phyloP scores from a whole-genome alignment of 2,113 vertebrate species.

The Cettia cetti region DNA sequence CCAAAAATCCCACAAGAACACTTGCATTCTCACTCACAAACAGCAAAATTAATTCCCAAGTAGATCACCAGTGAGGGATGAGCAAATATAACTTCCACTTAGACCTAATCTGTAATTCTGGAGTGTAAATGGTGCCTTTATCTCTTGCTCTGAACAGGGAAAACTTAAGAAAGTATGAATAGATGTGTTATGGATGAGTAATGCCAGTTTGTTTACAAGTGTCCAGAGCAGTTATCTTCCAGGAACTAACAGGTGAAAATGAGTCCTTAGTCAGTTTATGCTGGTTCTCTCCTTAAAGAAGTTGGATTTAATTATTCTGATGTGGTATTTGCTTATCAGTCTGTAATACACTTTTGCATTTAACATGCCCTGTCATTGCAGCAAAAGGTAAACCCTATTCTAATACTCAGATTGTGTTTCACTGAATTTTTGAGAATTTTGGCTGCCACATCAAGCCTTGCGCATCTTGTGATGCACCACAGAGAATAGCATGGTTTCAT shows the following conservation, averaged over 20 bases:
- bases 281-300: background rate
- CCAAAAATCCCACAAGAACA: background rate
- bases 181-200: background rate
- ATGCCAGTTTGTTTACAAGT: background rate
- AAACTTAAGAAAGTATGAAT: background rate
- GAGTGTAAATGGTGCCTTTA: background rate
- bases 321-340: background rate
- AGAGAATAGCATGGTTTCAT: background rate
- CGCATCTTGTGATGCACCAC: background rate
- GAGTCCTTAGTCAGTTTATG: background rate
- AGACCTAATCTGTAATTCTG: background rate
- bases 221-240: background rate
- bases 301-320: background rate
- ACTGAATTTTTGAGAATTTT: background rate
- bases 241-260: background rate
- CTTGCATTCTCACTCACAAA: background rate
- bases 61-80: background rate
- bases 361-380: background rate
- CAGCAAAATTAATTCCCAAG: background rate
- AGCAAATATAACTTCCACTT: background rate
- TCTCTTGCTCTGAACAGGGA: background rate
- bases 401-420: background rate
- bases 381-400: background rate
- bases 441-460: background rate
- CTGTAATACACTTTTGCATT: background rate